These are phyloP conservation scores for Allobates femoralis DNA, from an alignment of 2,797 vertebrate genomes.

Conservation along the genomic window DNA sequence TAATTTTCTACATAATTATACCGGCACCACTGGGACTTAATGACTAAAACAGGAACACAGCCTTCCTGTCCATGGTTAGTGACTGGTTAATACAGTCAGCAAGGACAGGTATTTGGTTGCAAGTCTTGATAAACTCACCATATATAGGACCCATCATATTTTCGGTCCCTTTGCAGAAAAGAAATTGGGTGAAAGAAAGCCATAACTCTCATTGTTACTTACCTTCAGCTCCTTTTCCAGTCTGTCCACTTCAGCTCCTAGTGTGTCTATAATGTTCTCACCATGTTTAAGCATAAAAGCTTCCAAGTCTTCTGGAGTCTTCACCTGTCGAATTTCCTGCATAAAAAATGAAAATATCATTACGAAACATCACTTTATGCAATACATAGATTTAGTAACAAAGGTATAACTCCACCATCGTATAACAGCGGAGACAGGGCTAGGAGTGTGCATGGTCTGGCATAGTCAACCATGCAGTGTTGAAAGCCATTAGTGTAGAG, in stretches of 20 bases:
- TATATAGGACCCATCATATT: background rate
- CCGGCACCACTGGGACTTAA: no score
- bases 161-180: background rate
- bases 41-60: no score
- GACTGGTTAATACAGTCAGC: background rate
- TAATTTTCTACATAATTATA: no score
- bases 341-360: constrained; percentile 25
- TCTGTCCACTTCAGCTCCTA: constrained; percentile 96
- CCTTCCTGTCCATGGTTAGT: background rate
- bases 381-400: background rate
- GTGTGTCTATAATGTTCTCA: constrained; percentile 95
- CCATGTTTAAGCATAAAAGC: constrained; percentile 97
- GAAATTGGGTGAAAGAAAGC: background rate
- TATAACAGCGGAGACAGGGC: background rate
- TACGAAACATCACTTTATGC: background rate
- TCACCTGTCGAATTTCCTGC: constrained; percentile 96
- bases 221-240: constrained; percentile 98
- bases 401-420: background rate
- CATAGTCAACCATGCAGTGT: background rate
- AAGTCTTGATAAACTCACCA: background rate
- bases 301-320: constrained; percentile 93
- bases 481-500: background rate
- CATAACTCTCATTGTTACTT: constrained; percentile 43
- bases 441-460: no score
- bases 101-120: background rate